Conservation (phyloP, 2,888 invertebrate genomes). For the Pseudoips prasinana region DNA sequence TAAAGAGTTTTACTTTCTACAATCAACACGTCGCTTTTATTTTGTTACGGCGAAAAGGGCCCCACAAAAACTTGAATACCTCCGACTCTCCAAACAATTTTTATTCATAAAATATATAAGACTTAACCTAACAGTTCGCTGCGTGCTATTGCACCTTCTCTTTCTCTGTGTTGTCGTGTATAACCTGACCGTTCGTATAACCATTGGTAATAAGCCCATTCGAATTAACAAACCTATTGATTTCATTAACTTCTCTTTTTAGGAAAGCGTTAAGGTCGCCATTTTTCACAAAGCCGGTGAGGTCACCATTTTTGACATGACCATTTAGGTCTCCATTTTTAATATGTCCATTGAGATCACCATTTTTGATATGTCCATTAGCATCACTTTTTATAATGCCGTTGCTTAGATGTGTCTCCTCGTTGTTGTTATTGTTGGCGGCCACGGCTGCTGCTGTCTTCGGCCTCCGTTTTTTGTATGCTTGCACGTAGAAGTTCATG, state of each 20-base stretch:
- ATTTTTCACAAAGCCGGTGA: conserved; percentile 21
- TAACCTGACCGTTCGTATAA: conserved; percentile 45
- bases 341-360: conserved; percentile 29
- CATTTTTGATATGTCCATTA: conserved; percentile 37
- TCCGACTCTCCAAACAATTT: conserved; percentile 20
- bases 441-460: conserved; percentile 24
- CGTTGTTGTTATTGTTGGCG: conserved; percentile 34
- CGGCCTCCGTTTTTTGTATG: conserved; percentile 79
- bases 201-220: conserved; percentile 46
- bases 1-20: conserved; percentile 32
- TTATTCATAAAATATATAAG: conserved; percentile 25
- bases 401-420: conserved; percentile 26
- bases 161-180: conserved; percentile 47
- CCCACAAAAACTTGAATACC: conserved; percentile 16
- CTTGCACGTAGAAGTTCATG: conserved; percentile 94
- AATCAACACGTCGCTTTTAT: conserved; percentile 14
- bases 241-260: conserved; percentile 23
- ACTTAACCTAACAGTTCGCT: conserved; percentile 24
- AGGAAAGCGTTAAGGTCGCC: conserved; percentile 32
- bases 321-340: conserved; percentile 28
- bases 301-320: conserved; percentile 11
- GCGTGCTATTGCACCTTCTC: conserved; percentile 62
- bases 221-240: conserved; percentile 11
- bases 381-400: conserved; percentile 32
- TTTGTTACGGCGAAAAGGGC: conserved; percentile 17